Percentiles rank a stretch among this genome's conserved stretches.
Evolutionary conservation across 92 coral and sea anemone genomes (phyloP).

Genomic region (Muricea muricata): DNA sequence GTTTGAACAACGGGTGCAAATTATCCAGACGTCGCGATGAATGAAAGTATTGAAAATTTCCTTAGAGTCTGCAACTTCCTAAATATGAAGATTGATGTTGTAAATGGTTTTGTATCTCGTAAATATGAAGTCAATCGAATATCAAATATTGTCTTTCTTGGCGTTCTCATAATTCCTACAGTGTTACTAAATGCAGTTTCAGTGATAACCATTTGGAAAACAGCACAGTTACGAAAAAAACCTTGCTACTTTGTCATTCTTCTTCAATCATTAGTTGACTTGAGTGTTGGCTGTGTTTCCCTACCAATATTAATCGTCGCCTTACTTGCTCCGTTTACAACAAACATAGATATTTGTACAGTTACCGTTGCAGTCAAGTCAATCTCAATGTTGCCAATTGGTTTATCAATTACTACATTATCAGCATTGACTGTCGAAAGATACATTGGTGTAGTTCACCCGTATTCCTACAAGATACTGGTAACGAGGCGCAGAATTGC

Average conservation of each 20-base stretch:
- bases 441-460: not conserved
- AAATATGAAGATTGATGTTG: not conserved
- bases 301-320: not conserved
- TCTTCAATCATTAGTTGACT: not conserved
- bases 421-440: not conserved
- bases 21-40: not conserved
- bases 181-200: not conserved
- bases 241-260: not conserved
- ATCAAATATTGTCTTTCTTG: not conserved
- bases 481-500: not conserved
- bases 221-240: not conserved
- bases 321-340: not conserved
- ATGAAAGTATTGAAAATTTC: not conserved
- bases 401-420: not conserved
- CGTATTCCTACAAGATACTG: not conserved
- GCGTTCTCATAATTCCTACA: not conserved
- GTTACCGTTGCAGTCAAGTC: not conserved
- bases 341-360: not conserved
- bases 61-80: not conserved
- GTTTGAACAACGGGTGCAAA: too few species aligned
- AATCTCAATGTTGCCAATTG: not conserved
- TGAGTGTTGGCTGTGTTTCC: not conserved
- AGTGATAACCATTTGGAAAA: not conserved
- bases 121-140: not conserved
- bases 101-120: not conserved